phyloP scores from a whole-genome alignment of 2,113 vertebrate species.

The Gadus chalcogrammus region DNA sequence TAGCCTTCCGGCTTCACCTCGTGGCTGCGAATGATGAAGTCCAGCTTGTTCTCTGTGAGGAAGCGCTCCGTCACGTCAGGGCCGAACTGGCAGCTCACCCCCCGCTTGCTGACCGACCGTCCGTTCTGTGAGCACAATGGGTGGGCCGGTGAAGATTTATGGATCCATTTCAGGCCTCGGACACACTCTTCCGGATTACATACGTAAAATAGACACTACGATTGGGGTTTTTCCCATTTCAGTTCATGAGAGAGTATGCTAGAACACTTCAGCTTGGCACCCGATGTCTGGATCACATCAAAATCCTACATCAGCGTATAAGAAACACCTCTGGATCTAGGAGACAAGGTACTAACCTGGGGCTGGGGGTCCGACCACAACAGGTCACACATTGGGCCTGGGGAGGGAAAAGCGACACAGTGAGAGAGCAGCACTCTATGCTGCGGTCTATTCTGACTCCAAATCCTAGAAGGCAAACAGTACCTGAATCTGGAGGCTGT shows the following conservation, averaged over 20 bases:
- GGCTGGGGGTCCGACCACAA: conserved; percentile 92
- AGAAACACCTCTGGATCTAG: not conserved
- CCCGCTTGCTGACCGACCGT: conserved; percentile 86
- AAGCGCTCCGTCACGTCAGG: conserved; percentile 88
- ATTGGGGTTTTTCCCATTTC: not conserved
- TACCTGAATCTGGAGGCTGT: conserved; percentile 76
- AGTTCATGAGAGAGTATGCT: no score
- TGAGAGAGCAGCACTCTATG: not conserved
- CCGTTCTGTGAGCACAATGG: conserved; percentile 69
- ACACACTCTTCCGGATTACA: not conserved
- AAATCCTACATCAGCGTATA: no score
- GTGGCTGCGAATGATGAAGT: conserved; percentile 91
- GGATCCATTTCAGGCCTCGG: not conserved
- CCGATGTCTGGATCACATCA: no score
- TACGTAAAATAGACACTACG: not conserved
- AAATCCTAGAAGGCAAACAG: not conserved
- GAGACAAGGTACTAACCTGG: conserved; percentile 71
- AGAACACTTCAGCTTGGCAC: not conserved
- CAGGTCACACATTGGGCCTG: conserved; percentile 95
- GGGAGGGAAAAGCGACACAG: not conserved
- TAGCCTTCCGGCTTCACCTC: conserved; percentile 94
- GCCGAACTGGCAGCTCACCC: conserved; percentile 94
- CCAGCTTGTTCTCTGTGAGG: conserved; percentile 85
- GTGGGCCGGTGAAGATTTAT: not conserved
- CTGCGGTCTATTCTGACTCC: not conserved